Conservation (phyloP, 2,113 vertebrate species). For the Platichthys stellatus region DNA sequence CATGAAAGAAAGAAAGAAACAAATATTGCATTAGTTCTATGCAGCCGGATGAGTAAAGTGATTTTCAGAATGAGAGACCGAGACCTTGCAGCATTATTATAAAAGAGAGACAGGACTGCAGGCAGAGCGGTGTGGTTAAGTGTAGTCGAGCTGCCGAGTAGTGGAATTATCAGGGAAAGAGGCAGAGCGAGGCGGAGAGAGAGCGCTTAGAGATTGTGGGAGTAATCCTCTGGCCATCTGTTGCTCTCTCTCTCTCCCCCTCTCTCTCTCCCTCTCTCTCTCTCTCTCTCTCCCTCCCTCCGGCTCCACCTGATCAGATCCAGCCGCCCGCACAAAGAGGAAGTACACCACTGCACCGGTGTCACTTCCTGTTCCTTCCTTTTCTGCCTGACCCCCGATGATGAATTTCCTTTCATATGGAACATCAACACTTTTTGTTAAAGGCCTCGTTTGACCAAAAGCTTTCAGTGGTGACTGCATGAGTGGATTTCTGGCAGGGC, state of each 20-base stretch:
- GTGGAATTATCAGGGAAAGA: conserved; percentile 67
- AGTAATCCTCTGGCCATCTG: conserved; percentile 85
- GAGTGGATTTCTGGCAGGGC: background rate
- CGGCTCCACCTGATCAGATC: conserved; percentile 40
- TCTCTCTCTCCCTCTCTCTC: conserved; percentile 28
- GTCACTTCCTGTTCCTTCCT: conserved; percentile 65
- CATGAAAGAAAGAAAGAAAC: no score
- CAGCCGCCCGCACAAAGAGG: conserved; percentile 33
- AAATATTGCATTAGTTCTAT: background rate
- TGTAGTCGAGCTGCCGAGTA: conserved; percentile 24
- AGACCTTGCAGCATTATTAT: background rate
- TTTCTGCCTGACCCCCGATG: conserved; percentile 4
- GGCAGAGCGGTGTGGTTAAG: conserved; percentile 27
- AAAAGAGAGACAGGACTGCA: background rate
- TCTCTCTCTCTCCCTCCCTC: conserved; percentile 22
- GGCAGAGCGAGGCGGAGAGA: conserved; percentile 39
- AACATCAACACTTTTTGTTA: background rate
- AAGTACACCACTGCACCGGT: conserved; percentile 41
- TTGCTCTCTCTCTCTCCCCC: conserved; percentile 60
- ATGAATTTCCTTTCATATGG: background rate
- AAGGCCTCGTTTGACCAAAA: background rate
- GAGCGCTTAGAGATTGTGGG: conserved; percentile 74
- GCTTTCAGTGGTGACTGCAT: background rate
- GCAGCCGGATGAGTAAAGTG: background rate
- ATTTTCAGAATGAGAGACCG: background rate